phyloP scores from a whole-genome alignment of 2,113 vertebrate species.

The Puntigrus tetrazona region DNA sequence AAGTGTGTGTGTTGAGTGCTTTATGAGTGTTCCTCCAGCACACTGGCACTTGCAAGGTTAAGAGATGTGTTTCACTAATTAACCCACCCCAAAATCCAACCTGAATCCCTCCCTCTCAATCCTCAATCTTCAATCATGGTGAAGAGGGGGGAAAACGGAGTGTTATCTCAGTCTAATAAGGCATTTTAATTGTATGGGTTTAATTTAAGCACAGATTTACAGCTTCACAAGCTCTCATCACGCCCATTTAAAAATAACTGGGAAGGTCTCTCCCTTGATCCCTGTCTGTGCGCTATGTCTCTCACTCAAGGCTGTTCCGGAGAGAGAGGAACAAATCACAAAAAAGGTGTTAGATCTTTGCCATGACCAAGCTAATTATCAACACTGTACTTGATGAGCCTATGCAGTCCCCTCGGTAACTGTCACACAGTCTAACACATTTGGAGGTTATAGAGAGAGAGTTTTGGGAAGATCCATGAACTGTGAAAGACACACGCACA shows the following conservation, averaged over 20 bases:
- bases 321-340: constrained; percentile 60
- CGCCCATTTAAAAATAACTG: constrained; percentile 52
- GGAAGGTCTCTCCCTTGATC: constrained; percentile 39
- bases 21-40: constrained; percentile 11
- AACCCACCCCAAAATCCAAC: constrained; percentile 66
- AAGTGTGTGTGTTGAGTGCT: background rate
- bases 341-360: constrained; percentile 66
- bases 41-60: constrained; percentile 38
- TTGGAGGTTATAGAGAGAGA: constrained; percentile 52
- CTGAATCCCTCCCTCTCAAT: constrained; percentile 53
- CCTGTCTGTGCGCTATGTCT: constrained; percentile 35
- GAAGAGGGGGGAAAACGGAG: constrained; percentile 34
- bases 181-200: constrained; percentile 56
- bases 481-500: constrained; percentile 42
- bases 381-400: constrained; percentile 61
- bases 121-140: constrained; percentile 44
- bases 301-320: constrained; percentile 43
- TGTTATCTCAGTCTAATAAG: constrained; percentile 59
- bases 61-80: constrained; percentile 59
- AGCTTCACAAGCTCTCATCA: constrained; percentile 55
- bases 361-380: constrained; percentile 75
- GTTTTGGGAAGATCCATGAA: constrained; percentile 44
- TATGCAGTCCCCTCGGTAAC: constrained; percentile 68
- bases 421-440: constrained; percentile 69
- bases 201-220: constrained; percentile 59